A percentile compares a stretch with the other conserved stretches of the same genome.
Conservation (phyloP, 2,113 vertebrate species). For the Oreotrochilus melanogaster region DNA sequence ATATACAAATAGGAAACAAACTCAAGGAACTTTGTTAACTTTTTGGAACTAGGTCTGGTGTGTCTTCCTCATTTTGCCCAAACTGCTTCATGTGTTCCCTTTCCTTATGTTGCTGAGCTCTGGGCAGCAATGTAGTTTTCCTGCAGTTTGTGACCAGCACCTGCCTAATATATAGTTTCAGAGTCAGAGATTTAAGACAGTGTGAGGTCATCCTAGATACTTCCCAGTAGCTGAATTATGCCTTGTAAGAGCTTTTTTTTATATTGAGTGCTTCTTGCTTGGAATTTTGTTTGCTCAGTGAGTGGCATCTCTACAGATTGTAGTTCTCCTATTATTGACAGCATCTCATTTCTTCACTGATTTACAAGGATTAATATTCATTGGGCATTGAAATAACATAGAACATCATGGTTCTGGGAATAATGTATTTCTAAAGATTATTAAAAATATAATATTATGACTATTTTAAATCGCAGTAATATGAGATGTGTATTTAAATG, state of each 20-base stretch:
- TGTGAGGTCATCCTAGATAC: neutral
- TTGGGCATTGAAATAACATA: neutral
- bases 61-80: neutral
- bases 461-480: neutral
- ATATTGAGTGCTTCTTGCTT: neutral
- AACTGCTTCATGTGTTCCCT: fast-evolving
- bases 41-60: neutral
- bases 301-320: neutral
- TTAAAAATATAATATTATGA: neutral
- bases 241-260: neutral
- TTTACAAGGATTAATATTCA: neutral
- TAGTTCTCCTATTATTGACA: neutral
- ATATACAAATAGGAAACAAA: neutral
- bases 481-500: neutral
- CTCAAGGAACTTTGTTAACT: neutral
- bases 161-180: neutral
- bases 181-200: neutral
- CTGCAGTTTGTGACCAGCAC: neutral
- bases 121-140: neutral
- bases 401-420: neutral
- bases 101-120: neutral
- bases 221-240: neutral
- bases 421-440: neutral
- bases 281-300: neutral
- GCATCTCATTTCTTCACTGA: neutral